Evolutionary conservation across 2,113 vertebrate genomes (phyloP), one percentile per base, ranked within the genome.

Genomic region (Lepus timidus): DNA sequence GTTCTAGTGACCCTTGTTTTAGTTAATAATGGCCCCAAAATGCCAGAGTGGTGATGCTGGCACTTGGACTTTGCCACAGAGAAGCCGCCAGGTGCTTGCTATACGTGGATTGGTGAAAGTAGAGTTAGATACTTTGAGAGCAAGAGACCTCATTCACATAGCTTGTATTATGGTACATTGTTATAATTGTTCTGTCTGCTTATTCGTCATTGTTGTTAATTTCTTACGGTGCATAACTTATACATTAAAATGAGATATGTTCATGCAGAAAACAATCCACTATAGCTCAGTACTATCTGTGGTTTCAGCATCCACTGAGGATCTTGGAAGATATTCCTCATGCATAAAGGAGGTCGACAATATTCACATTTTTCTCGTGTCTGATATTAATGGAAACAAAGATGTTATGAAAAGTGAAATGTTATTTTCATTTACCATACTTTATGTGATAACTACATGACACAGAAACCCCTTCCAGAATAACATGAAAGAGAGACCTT

Each of bases 351-450:
- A 58, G 39, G 22, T 11, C 29, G 23, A 44, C 4, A 31, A 14
- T 75, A 78, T 33, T 70, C 33, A 29, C 10, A 27, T 64, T 88
- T 91, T 84, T 86, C 13, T 68, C 64, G 17, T 82, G 39, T 22
- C 33, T 51, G 29, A 74, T 87, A n/a, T 70, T 90, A 84, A 68
- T 82, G 12, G 39, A 75, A 64, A 70, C 70, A 84, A 90, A 82
- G 17, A 78, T 62, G 23, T 85, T 79, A 83, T 90, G 17, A 70
- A 85, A 44, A 93, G 64, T 94, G 83, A 91, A 93, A 89, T 90
- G 9, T 44, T 12, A n/a, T 67, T 29, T 67, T 75, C 55, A 80
- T 79, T 84, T 49, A 20, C 29, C 68, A 44, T 27, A 44, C 2
- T 58, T 90, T 70, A 44, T 4, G 52, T 90, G 39, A 76, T n/a